A percentile compares a stretch with the other conserved stretches of the same genome.
phyloP scores from a whole-genome alignment of 2,888 invertebrate species.

The Dorcus parallelipipedus region DNA sequence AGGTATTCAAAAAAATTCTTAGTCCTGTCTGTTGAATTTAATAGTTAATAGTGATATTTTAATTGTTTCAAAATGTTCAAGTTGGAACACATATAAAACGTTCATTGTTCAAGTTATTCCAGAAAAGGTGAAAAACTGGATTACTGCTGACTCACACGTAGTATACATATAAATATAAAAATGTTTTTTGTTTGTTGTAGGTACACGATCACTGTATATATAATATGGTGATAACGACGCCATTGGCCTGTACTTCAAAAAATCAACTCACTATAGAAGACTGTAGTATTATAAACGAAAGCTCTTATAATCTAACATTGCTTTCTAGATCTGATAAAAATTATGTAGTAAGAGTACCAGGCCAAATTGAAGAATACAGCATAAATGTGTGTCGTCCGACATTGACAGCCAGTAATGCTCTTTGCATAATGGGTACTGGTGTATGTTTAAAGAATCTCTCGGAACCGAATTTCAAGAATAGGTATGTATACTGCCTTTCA shows the following conservation, averaged over 20 bases:
- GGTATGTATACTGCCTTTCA: not conserved
- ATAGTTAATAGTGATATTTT: too few species aligned
- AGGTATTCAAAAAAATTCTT: too few species aligned
- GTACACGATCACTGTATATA: constrained; percentile 2
- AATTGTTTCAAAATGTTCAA: too few species aligned
- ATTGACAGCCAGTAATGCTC: not conserved
- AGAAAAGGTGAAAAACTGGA: too few species aligned
- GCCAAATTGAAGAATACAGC: not conserved
- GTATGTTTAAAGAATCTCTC: constrained; percentile 1
- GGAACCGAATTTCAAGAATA: constrained; percentile 6
- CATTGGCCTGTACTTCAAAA: not conserved
- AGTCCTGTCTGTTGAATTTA: too few species aligned
- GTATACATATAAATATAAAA: too few species aligned
- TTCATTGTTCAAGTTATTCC: too few species aligned
- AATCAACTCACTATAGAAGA: too few species aligned
- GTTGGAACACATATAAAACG: too few species aligned
- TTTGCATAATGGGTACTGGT: not conserved
- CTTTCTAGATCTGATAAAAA: not conserved
- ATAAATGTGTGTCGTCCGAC: constrained; percentile 8
- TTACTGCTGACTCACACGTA: too few species aligned
- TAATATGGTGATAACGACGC: not conserved
- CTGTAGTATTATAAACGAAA: too few species aligned
- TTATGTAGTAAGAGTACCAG: not conserved
- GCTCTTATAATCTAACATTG: not conserved
- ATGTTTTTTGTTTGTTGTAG: not conserved